Base-by-base conservation (phyloP, 2,888 invertebrate species). In the Acrocyrtus sp. region DNA sequence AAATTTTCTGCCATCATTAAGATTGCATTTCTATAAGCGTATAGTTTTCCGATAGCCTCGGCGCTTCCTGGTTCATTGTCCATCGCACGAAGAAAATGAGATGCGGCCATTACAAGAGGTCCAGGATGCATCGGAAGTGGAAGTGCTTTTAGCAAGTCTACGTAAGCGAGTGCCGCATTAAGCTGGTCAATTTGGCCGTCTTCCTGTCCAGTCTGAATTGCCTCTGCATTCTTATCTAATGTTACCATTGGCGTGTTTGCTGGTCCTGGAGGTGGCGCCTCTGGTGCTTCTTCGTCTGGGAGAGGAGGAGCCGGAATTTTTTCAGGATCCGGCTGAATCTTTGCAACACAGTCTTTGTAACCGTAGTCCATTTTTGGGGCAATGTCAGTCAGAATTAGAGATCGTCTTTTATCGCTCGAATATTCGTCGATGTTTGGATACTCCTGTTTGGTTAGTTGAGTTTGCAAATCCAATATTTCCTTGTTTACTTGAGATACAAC, bases 71-170 rank as follows among this genome's bases (percentile, higher is more conserved):
- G 57, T n/a, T 57, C 65, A n/a, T n/a, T n/a, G 34, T 75, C 75
- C 75, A 78, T 78, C 0, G 78, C 78, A 1, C 56, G 41, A 17
- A 78, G 75, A 43, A 78, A 77, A 48, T 78, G 76, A 1, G 76
- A 77, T 2, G 76, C 73, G 0, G 78, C 76, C 78, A 78, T 78
- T 3, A 75, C 77, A 34, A 77, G 60, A 1, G 78, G 78, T 1
- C 78, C 78, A 0, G 70, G 72, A 39, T 77, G 78, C 50, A 77
- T 65, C 3, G 29, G 50, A 1, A 72, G 19, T 0, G 78, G 78
- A n/a, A 78, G 69, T 1, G 78, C 77, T 45, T 75, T 77, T 2
- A 78, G 29, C 4, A 78, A 56, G 62, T 78, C 78, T n/a, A 78
- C 66, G 43, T 77, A 78, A 8, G 76, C 66, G 10, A 77, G 48